Evolutionary conservation across 2,888 invertebrate species (phyloP), one percentile per base, ranked within the genome.

Genomic region (Eupeodes luniger): DNA sequence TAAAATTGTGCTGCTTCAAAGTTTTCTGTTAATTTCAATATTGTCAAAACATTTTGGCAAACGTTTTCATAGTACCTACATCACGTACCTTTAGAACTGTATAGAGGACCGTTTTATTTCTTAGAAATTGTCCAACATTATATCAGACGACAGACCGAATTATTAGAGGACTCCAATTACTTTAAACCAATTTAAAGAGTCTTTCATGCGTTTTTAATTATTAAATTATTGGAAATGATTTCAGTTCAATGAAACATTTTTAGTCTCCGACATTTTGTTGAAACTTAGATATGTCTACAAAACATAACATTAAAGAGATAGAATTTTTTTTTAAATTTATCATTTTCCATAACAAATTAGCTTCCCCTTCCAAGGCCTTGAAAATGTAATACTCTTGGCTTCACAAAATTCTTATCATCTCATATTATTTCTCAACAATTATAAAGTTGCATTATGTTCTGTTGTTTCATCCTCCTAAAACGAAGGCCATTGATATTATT

Each of bases 151-250:
- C 70, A 57, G 72, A 51, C 16, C 9, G 5, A 40, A 34, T 84
- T 75, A 79, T 84, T 75, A 84, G 67, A 53, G 61, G 27, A 27
- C 1, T 27, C 3, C 27, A 27, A 27, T 27, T 27, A 1, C 19
- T 19, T 19, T 19, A 19, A 19, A 19, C 0, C 19, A 19, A 19
- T 27, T 27, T 11, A 3, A 11, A 14, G 53, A 66, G 10, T 81
- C 75, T 51, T 75, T 82, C 75, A 64, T 79, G 62, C 81, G 78
- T 57, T 67, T 76, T 80, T 78, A 81, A 75, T 85, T 81, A 78
- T 74, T 55, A 19, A 57, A 16, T 19, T 19, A 19, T 19, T 19
- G 19, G 66, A 77, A 67, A 78, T 82, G 74, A 16, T 69, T 40
- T 61, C 14, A 74, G 74, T 44, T 61, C 47, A 34, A 64, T 40